These are phyloP conservation scores for Bambusicola thoracicus DNA, from an alignment of 2,113 vertebrate genomes.

Conservation along the genomic window DNA sequence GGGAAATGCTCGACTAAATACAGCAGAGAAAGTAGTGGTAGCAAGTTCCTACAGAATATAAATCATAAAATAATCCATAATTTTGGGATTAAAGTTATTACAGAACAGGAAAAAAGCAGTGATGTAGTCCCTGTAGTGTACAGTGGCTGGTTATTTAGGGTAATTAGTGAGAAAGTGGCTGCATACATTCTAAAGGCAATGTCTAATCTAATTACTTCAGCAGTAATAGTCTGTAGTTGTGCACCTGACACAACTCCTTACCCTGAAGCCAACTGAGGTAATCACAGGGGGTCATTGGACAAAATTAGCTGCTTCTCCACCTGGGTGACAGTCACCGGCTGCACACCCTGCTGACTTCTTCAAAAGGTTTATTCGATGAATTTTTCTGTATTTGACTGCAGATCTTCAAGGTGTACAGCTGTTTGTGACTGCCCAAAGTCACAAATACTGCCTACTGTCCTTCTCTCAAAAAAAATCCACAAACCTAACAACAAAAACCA, in stretches of 20 bases:
- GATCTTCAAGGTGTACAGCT: neutral
- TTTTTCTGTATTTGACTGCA: neutral
- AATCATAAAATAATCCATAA: neutral
- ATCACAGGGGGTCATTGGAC: conserved; percentile 33
- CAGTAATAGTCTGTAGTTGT: conserved; percentile 8
- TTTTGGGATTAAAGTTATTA: conserved; percentile 13
- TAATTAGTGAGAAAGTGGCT: neutral
- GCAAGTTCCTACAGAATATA: neutral
- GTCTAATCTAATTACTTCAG: conserved; percentile 54
- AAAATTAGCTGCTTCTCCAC: conserved; percentile 49
- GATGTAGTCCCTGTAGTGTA: neutral
- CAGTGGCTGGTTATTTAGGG: neutral
- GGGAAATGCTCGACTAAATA: neutral
- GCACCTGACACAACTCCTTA: conserved; percentile 34
- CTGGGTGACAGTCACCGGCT: neutral
- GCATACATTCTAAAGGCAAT: conserved; percentile 17
- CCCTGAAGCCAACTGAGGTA: conserved; percentile 28
- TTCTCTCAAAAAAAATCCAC: neutral
- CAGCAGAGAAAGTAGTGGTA: neutral
- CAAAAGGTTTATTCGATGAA: neutral
- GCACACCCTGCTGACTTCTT: neutral
- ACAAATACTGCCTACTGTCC: neutral
- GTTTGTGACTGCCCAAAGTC: neutral
- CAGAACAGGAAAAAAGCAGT: neutral
- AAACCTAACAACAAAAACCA: neutral